phyloP scores from a whole-genome alignment of 2,113 vertebrate genomes.

The Leptobrachium leishanense region DNA sequence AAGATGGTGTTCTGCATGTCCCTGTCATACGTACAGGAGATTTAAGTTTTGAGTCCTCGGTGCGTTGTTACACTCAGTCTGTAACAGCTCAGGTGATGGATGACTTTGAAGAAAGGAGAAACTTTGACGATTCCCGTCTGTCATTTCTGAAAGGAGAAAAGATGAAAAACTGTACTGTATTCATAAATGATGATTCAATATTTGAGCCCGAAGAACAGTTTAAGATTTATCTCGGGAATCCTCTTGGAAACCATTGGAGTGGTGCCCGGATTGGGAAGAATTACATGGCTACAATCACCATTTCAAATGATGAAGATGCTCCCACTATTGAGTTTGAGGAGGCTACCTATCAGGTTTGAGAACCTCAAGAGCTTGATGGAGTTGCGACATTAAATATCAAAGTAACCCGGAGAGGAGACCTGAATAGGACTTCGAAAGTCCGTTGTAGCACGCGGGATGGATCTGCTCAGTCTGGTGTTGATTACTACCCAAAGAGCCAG shows the following conservation, averaged over 20 bases:
- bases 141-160: constrained; percentile 91
- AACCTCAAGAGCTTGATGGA: constrained; percentile 85
- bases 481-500: constrained; percentile 94
- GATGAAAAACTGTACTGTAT: constrained; percentile 90
- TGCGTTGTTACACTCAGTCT: constrained; percentile 87
- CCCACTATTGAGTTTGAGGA: constrained; percentile 89
- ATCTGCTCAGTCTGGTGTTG: constrained; percentile 93
- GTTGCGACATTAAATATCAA: constrained; percentile 79
- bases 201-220: constrained; percentile 97
- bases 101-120: constrained; percentile 87
- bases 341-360: constrained; percentile 85
- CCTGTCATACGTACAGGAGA: constrained; percentile 84
- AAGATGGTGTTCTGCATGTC: constrained; percentile 76
- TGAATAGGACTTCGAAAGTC: constrained; percentile 89
- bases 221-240: constrained; percentile 80
- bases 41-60: constrained; percentile 86
- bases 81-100: constrained; percentile 82
- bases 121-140: constrained; percentile 82
- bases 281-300: constrained; percentile 77
- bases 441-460: constrained; percentile 96
- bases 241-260: constrained; percentile 91
- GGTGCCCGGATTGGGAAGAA: constrained; percentile 84
- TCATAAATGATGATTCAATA: constrained; percentile 85
- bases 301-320: constrained; percentile 93
- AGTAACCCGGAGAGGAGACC: constrained; percentile 86